Evolutionary conservation across 2,888 invertebrate genomes (phyloP).

Genomic region (Drosophila aldrichi): DNA sequence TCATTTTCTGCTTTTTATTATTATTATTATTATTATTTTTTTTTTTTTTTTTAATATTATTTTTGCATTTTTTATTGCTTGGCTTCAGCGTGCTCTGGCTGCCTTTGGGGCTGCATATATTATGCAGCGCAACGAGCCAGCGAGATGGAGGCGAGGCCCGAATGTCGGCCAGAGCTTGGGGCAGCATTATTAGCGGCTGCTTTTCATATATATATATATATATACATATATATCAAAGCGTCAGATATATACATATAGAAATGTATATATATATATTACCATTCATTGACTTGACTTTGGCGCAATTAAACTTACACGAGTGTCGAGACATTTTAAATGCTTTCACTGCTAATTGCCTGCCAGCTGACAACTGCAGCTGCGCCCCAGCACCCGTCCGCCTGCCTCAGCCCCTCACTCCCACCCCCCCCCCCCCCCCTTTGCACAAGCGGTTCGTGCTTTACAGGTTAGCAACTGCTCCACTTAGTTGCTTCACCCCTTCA

Average conservation of each 20-base stretch:
- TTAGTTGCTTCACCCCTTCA: not conserved
- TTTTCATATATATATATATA: slow-evolving; percentile 45
- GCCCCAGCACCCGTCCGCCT: not conserved
- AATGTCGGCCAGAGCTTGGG: slow-evolving; percentile 41
- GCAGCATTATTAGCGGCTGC: slow-evolving; percentile 32
- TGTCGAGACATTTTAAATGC: slow-evolving; percentile 57
- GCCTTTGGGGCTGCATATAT: slow-evolving; percentile 64
- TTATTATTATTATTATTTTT: too few species aligned
- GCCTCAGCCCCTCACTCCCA: too few species aligned
- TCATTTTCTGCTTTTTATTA: not conserved
- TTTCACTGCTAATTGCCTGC: slow-evolving; percentile 59
- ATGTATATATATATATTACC: slow-evolving; percentile 4
- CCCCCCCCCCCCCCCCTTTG: too few species aligned
- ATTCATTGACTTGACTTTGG: slow-evolving; percentile 63
- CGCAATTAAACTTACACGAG: slow-evolving; percentile 60
- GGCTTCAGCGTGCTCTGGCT: slow-evolving; percentile 40
- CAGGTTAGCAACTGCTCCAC: slow-evolving; percentile 37
- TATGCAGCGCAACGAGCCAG: slow-evolving; percentile 44
- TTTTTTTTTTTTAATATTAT: slow-evolving; percentile 3
- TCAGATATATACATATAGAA: not conserved
- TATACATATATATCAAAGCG: slow-evolving; percentile 21
- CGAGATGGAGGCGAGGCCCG: not conserved
- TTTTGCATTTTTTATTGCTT: slow-evolving; percentile 46
- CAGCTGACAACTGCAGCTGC: slow-evolving; percentile 21
- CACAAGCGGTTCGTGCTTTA: slow-evolving; percentile 1